Conservation (phyloP, 2,797 vertebrate species). For the Serranus cabrilla region DNA sequence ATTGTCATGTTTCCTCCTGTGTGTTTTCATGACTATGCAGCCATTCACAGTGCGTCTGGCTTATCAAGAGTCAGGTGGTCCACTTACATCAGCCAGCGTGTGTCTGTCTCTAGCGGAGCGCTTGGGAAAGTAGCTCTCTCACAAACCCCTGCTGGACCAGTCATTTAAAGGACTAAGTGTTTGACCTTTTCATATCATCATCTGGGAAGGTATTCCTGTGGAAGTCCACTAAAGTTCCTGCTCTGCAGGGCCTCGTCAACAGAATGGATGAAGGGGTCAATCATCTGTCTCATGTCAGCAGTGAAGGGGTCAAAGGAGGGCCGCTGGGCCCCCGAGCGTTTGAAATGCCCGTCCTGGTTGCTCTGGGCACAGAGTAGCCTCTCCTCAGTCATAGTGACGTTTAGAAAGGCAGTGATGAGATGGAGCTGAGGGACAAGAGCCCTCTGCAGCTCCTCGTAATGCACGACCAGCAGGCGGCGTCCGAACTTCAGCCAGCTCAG, state of each 20-base stretch:
- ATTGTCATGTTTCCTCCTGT: constrained; percentile 29
- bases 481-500: constrained; percentile 95
- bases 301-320: constrained; percentile 93
- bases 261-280: constrained; percentile 89
- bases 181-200: constrained; percentile 81
- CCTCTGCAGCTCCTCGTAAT: constrained; percentile 93
- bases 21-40: constrained; percentile 20
- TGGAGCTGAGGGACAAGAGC: constrained; percentile 89
- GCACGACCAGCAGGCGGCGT: constrained; percentile 89
- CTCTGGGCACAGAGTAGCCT: constrained; percentile 93
- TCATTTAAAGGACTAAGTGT: constrained; percentile 24
- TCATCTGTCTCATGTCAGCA: constrained; percentile 90
- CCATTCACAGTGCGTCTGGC: constrained; percentile 30
- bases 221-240: constrained; percentile 92
- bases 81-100: constrained; percentile 28
- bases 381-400: constrained; percentile 89
- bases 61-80: constrained; percentile 44
- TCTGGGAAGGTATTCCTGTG: constrained; percentile 93
- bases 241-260: constrained; percentile 92
- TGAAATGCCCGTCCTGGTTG: constrained; percentile 96
- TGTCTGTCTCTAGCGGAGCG: constrained; percentile 30
- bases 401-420: constrained; percentile 91
- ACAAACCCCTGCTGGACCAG: constrained; percentile 17
- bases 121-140: constrained; percentile 9
- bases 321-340: constrained; percentile 84